Conservation (phyloP, 2,888 invertebrate species). For the Furcula furcula region DNA sequence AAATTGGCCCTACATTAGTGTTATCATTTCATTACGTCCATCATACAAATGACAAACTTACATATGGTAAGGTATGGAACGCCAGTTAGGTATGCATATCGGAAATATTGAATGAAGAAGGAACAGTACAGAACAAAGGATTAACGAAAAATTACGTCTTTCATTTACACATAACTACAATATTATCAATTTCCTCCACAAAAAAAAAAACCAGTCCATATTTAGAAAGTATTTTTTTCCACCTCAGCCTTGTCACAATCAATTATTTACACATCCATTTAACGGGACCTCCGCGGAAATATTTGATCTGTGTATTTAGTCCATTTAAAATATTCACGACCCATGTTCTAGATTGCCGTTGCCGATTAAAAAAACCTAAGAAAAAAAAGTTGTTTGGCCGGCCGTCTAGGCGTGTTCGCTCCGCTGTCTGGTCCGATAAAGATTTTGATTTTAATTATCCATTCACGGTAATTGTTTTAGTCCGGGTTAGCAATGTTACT, state of each 20-base stretch:
- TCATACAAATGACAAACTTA: no score
- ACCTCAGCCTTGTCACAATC: constrained; percentile 19
- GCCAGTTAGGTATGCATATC: no score
- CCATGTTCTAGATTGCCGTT: constrained; percentile 12
- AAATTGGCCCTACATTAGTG: no score
- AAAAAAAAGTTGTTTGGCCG: constrained; percentile 16
- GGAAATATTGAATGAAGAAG: no score
- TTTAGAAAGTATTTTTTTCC: constrained; percentile 11
- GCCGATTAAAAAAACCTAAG: constrained; percentile 11
- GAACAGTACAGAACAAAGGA: no score
- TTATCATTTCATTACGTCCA: no score
- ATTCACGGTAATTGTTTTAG: constrained; percentile 6
- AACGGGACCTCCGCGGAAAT: constrained; percentile 16
- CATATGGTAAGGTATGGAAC: no score
- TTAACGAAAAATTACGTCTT: no score
- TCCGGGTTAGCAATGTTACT: no score
- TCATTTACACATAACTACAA: no score
- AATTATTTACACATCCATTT: constrained; percentile 25
- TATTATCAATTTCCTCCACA: neutral
- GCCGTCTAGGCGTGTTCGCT: constrained; percentile 10
- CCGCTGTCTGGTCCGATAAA: constrained; percentile 10
- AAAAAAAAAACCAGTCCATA: neutral
- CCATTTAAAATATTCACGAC: constrained; percentile 8
- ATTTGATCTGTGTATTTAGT: constrained; percentile 21
- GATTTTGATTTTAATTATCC: constrained; percentile 19